These are phyloP conservation scores for Aspidiotus destructor DNA, from an alignment of 2,888 invertebrate genomes.

Conservation along the genomic window DNA sequence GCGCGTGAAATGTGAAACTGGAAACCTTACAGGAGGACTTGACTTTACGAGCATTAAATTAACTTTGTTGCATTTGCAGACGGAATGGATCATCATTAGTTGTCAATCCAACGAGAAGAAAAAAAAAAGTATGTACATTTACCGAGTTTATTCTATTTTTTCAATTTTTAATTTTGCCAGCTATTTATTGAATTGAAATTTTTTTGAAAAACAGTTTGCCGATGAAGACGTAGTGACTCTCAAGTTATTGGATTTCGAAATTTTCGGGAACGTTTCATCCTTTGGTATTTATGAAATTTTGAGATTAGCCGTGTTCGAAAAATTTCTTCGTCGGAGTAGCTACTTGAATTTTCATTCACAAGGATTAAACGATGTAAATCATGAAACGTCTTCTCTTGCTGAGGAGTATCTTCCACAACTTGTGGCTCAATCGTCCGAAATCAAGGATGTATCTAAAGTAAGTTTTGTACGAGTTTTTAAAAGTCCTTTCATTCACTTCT, in stretches of 20 bases:
- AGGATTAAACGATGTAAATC: conserved; percentile 3
- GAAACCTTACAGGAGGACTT: too few species aligned
- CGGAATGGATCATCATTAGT: conserved; percentile 22
- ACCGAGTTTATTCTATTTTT: not conserved
- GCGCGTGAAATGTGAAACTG: too few species aligned
- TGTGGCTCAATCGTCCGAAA: conserved; percentile 3
- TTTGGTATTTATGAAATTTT: conserved; percentile 27
- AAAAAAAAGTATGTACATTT: conserved; percentile 18
- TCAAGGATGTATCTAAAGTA: conserved; percentile 22
- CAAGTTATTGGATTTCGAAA: conserved; percentile 27
- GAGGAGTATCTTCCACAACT: not conserved
- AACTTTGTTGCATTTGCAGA: not conserved
- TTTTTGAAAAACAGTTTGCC: conserved; percentile 16
- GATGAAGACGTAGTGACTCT: conserved; percentile 25
- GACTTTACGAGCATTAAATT: not conserved
- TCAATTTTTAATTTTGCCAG: not conserved
- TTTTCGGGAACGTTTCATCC: conserved; percentile 25
- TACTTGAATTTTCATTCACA: conserved; percentile 22
- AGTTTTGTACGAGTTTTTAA: not conserved
- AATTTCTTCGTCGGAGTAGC: conserved; percentile 25
- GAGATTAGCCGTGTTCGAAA: conserved; percentile 27
- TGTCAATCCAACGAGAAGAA: conserved; percentile 23
- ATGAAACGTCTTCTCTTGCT: conserved; percentile 3
- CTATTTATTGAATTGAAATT: not conserved
- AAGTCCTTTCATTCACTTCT: conserved; percentile 36